Evolutionary conservation across 2,113 vertebrate species (phyloP), one percentile per base, ranked within the genome.

Genomic region (Atractosteus spatula): DNA sequence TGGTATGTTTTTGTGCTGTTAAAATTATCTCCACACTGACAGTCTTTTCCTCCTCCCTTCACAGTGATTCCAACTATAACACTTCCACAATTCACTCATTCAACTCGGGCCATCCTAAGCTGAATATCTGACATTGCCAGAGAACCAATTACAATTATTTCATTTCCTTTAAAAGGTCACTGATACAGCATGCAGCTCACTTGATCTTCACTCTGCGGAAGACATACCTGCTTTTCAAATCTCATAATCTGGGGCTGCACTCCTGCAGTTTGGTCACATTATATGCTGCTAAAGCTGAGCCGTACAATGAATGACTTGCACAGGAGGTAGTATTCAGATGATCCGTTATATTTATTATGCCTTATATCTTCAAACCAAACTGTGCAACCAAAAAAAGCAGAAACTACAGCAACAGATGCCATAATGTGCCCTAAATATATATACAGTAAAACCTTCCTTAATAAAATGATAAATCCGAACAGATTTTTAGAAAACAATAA

Each of bases 51-150:
- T 66, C 62, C 74, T 55, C 69, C 71, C 77, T 81, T 80, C 79
- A 61, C 51, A 80, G 82, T 80, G 82, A 86, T 77, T 78, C 72
- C 83, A 85, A 29, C 85, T 78, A 84, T 87, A 76, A 78, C 72
- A 81, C 77, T 71, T 87, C 85, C 83, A 85, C 79, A 83, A 78
- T 78, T 73, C 16, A 47, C 66, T 80, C 78, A 84, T 81, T 84
- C 79, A 82, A 72, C 71, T 47, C 69, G 66, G 74, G n/a, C 76
- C 72, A 76, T 84, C 77, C 76, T 81, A 85, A 83, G 84, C 82
- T 71, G 77, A 75, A 78, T 82, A 83, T 80, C 78, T 74, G 80
- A 77, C 76, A 82, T 76, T 76, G 74, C 77, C 83, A 72, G 74
- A 83, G 78, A 74, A 78, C 71, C 66, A 44, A 61, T 69, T 72